A percentile compares a stretch with the other conserved stretches of the same genome.
Evolutionary conservation across 2,797 vertebrate species (phyloP).

Genomic region (Jordanella pulchra): DNA sequence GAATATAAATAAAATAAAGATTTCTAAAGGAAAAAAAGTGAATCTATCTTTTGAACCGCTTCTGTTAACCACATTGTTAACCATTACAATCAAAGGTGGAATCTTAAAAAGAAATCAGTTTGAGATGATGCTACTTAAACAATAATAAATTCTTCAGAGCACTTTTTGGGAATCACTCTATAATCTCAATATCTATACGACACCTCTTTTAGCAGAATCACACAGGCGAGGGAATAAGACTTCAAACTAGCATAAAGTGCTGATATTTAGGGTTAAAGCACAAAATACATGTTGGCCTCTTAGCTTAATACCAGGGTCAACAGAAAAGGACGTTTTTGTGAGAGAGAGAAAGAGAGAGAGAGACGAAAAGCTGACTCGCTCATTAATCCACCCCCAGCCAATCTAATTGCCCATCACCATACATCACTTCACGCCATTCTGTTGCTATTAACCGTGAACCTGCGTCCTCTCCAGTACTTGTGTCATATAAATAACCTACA

Average conservation of each 20-base stretch:
- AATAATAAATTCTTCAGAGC: neutral
- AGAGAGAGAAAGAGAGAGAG: constrained; percentile 12
- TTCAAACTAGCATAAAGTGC: neutral
- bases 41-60: neutral
- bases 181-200: neutral
- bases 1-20: neutral
- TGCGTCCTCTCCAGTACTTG: constrained; percentile 42
- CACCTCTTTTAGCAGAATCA: neutral
- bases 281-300: constrained; percentile 5
- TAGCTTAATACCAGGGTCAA: neutral
- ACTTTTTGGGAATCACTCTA: neutral
- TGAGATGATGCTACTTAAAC: neutral
- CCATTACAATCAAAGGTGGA: neutral
- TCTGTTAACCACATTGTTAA: neutral
- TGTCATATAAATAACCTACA: constrained; percentile 52
- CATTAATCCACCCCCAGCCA: constrained; percentile 65
- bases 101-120: neutral
- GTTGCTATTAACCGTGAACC: constrained; percentile 61
- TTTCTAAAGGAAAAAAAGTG: too few species aligned
- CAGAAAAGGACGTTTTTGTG: constrained; percentile 12
- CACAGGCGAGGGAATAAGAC: neutral
- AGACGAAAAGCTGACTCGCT: constrained; percentile 33
- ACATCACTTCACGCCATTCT: constrained; percentile 63
- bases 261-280: constrained; percentile 2
- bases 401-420: constrained; percentile 69